phyloP scores from a whole-genome alignment of 2,888 invertebrate species.

The Scaptomyza reducta region DNA sequence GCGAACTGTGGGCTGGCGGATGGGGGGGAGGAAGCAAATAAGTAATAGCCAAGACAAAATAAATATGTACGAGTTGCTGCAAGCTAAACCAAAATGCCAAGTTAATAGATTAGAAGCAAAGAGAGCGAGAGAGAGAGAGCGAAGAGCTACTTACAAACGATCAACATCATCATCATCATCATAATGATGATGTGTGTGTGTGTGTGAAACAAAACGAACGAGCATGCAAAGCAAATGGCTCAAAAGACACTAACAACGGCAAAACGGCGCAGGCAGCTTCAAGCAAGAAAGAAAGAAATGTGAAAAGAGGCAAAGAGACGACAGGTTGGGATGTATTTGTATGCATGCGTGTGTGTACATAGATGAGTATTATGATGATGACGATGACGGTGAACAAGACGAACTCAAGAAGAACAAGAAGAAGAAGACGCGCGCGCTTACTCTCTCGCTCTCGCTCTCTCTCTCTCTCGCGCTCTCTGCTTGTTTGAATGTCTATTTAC shows the following conservation, averaged over 20 bases:
- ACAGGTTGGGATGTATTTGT: conserved; percentile 27
- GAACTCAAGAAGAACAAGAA: not conserved
- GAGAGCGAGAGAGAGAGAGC: not conserved
- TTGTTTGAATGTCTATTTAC: conserved; percentile 30
- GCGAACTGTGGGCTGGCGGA: not conserved
- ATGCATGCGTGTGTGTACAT: conserved; percentile 2
- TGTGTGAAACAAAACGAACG: conserved; percentile 41
- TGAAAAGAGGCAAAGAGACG: conserved; percentile 68
- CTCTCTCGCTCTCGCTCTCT: not conserved
- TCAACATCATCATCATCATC: conserved; percentile 5
- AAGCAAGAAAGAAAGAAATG: conserved; percentile 66
- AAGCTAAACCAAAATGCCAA: conserved; percentile 22
- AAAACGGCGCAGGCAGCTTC: conserved; percentile 30
- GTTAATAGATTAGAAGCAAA: conserved; percentile 50
- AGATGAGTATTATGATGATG: conserved; percentile 34
- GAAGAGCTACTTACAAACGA: no score
- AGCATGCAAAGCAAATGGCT: conserved; percentile 46
- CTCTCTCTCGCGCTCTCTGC: conserved; percentile 6
- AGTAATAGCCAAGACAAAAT: conserved; percentile 1
- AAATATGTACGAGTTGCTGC: not conserved
- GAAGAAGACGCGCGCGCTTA: not conserved
- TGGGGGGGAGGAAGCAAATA: conserved; percentile 3
- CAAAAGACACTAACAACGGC: conserved; percentile 12
- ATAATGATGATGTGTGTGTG: conserved; percentile 26
- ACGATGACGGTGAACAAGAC: conserved; percentile 4